Conservation (phyloP, 1,140 invertebrate genomes). For the Metopolophium dirhodum region DNA sequence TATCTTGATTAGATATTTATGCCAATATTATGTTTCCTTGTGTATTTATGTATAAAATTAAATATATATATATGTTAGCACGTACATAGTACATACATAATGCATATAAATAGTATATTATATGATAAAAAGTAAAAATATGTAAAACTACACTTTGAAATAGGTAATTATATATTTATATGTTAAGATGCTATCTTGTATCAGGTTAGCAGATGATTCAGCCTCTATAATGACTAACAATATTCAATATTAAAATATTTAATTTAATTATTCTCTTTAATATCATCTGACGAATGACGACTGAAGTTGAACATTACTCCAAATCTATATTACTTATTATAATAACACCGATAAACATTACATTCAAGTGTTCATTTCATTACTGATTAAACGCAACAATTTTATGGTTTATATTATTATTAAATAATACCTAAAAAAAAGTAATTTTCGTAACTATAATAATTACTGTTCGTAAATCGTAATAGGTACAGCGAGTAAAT, state of each 20-base stretch:
- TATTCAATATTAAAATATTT: background rate
- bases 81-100: background rate
- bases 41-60: background rate
- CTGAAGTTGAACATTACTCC: background rate
- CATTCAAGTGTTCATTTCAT: background rate
- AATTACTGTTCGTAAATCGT: background rate
- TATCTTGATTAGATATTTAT: background rate
- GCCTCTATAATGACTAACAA: background rate
- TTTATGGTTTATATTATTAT: background rate
- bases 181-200: conserved; percentile 1
- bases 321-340: background rate
- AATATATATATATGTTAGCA: background rate
- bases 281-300: background rate
- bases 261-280: background rate
- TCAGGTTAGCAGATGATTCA: background rate
- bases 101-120: background rate
- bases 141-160: background rate
- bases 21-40: background rate
- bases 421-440: background rate
- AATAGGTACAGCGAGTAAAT: background rate
- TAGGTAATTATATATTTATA: background rate
- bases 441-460: background rate
- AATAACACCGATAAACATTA: background rate
- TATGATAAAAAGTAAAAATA: background rate
- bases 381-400: background rate